Evolutionary conservation across 2,113 vertebrate species (phyloP).

Genomic region (Erinaceus europaeus): DNA sequence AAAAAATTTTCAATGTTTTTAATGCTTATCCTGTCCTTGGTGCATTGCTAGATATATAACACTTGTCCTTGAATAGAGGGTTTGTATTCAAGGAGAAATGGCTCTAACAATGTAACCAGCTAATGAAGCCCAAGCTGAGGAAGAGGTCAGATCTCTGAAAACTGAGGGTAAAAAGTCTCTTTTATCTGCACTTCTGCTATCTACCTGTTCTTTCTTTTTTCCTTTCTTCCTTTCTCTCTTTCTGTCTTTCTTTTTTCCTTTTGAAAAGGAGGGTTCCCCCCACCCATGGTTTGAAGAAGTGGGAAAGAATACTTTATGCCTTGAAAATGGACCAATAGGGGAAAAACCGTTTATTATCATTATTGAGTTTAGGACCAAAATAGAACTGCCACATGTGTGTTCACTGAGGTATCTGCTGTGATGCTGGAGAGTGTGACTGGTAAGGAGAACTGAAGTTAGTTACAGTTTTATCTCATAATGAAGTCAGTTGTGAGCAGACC

Average conservation of each 20-base stretch:
- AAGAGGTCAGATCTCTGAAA: slow-evolving; percentile 48
- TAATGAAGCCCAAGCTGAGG: slow-evolving; percentile 4
- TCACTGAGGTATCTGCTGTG: neutral
- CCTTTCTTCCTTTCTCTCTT: too few species aligned
- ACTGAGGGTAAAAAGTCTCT: slow-evolving; percentile 44
- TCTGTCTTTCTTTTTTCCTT: slow-evolving; percentile 40
- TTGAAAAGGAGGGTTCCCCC: neutral
- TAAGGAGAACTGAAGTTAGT: neutral
- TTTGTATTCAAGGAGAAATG: slow-evolving; percentile 7
- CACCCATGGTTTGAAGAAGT: slow-evolving; percentile 29
- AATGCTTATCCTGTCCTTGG: neutral
- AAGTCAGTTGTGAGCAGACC: neutral
- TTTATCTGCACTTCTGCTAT: slow-evolving; percentile 43
- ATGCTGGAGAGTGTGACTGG: neutral
- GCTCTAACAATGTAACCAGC: neutral
- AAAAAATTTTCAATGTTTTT: neutral
- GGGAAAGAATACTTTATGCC: neutral
- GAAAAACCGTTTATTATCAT: slow-evolving; percentile 1
- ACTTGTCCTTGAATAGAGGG: slow-evolving; percentile 22
- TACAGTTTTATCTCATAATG: neutral
- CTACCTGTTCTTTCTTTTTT: slow-evolving; percentile 24
- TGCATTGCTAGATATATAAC: neutral
- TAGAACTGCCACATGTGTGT: neutral
- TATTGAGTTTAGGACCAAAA: slow-evolving; percentile 14
- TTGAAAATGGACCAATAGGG: neutral